These are phyloP conservation scores for Watsonalla binaria DNA, from an alignment of 2,888 invertebrate species.

Conservation along the genomic window DNA sequence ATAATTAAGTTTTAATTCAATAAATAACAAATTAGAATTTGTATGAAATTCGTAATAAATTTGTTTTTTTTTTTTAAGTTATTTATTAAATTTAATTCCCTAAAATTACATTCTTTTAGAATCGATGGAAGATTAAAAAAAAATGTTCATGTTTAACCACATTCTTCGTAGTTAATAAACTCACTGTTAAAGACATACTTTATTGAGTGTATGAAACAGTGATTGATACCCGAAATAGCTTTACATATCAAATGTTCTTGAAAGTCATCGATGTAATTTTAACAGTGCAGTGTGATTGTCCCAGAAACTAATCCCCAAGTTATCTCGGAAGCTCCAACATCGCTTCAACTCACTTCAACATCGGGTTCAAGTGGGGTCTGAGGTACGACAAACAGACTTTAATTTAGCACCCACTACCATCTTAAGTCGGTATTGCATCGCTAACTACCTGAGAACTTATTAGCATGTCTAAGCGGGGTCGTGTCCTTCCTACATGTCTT, in stretches of 20 bases:
- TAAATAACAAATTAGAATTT: no score
- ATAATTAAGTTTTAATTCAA: no score
- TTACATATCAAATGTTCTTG: conserved; percentile 11
- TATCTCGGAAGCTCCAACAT: conserved; percentile 33
- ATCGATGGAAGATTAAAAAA: no score
- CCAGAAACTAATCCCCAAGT: conserved; percentile 48
- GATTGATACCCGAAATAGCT: not conserved
- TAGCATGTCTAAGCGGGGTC: conserved; percentile 28
- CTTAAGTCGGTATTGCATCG: conserved; percentile 28
- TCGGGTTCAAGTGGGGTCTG: conserved; percentile 36
- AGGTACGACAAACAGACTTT: conserved; percentile 36
- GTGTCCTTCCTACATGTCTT: conserved; percentile 9
- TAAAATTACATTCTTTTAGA: no score
- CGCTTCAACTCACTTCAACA: conserved; percentile 35
- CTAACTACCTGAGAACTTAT: conserved; percentile 40
- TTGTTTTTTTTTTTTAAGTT: no score
- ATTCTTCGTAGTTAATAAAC: no score
- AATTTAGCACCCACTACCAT: conserved; percentile 43
- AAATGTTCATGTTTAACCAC: no score
- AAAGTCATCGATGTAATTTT: conserved; percentile 26
- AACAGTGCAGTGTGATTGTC: conserved; percentile 39
- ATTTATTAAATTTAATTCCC: no score
- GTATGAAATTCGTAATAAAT: no score
- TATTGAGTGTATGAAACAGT: no score
- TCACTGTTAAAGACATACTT: no score